Conservation (phyloP, 2,888 invertebrate species). For the Polietes domitor region DNA sequence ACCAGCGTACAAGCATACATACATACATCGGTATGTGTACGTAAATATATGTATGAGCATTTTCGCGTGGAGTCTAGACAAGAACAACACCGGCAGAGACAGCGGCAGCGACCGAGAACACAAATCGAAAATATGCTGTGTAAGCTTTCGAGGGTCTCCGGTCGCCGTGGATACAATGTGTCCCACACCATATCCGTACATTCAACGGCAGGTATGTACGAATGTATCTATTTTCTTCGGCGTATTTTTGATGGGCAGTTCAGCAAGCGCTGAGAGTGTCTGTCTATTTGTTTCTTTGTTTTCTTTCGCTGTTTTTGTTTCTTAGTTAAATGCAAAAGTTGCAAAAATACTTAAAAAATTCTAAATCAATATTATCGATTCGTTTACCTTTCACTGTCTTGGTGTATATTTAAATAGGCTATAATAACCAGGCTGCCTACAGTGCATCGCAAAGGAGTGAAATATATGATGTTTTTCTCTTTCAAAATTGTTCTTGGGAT, state of each 20-base stretch:
- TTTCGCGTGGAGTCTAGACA: slow-evolving; percentile 58
- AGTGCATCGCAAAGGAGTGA: neutral
- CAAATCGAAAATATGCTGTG: slow-evolving; percentile 38
- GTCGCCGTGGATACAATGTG: slow-evolving; percentile 25
- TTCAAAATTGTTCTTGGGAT: too few species aligned
- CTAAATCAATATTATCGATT: slow-evolving; percentile 69
- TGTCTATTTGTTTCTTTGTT: slow-evolving; percentile 32
- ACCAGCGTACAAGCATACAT: neutral
- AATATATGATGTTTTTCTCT: too few species aligned
- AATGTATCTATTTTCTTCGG: neutral
- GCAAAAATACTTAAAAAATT: slow-evolving; percentile 45
- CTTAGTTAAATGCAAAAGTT: slow-evolving; percentile 43
- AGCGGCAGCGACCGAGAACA: neutral
- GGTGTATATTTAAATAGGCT: slow-evolving; percentile 24
- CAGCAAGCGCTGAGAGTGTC: slow-evolving; percentile 3
- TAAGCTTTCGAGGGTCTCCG: slow-evolving; percentile 41
- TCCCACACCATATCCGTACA: neutral
- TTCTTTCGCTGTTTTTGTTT: slow-evolving; percentile 9
- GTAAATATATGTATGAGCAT: neutral
- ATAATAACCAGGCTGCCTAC: neutral
- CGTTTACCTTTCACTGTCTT: slow-evolving; percentile 54
- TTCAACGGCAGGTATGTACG: neutral
- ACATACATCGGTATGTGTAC: neutral
- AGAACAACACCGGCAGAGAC: slow-evolving; percentile 24
- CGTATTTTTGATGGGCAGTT: slow-evolving; percentile 31